Conservation (phyloP, 2,888 invertebrate genomes). For the Orchesella flavescens region DNA sequence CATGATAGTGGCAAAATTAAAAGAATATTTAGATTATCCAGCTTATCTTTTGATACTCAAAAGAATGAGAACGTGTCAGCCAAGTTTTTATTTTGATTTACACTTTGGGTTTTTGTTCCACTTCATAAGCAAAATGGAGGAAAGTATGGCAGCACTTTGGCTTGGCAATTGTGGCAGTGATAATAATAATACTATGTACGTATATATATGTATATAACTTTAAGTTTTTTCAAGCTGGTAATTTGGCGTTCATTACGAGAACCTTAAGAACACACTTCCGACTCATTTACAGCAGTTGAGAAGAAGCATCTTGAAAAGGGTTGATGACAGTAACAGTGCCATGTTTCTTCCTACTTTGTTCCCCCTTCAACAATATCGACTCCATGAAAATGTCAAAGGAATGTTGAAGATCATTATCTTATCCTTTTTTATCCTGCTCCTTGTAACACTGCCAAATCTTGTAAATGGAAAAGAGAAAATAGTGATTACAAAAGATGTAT, state of each 20-base stretch:
- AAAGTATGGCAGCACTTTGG: neutral
- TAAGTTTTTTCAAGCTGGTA: slow-evolving; percentile 30
- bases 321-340: slow-evolving; percentile 11
- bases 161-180: too few species aligned
- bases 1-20: too few species aligned
- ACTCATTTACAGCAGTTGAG: neutral
- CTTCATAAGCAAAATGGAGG: neutral
- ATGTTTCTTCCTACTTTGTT: neutral
- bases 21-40: too few species aligned
- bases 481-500: slow-evolving; percentile 30
- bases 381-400: slow-evolving; percentile 59
- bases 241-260: slow-evolving; percentile 45
- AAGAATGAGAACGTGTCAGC: too few species aligned
- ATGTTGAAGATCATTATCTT: slow-evolving; percentile 59
- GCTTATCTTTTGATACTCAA: too few species aligned
- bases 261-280: slow-evolving; percentile 26
- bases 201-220: slow-evolving; percentile 21
- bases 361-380: neutral
- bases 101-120: too few species aligned
- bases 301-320: neutral
- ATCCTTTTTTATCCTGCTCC: slow-evolving; percentile 17
- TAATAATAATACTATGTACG: too few species aligned
- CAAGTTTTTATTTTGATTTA: too few species aligned
- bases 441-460: slow-evolving; percentile 55
- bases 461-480: slow-evolving; percentile 42